Base-by-base conservation (phyloP, 64 coral and sea anemone genomes). In the Actinia tenebrosa region DNA sequence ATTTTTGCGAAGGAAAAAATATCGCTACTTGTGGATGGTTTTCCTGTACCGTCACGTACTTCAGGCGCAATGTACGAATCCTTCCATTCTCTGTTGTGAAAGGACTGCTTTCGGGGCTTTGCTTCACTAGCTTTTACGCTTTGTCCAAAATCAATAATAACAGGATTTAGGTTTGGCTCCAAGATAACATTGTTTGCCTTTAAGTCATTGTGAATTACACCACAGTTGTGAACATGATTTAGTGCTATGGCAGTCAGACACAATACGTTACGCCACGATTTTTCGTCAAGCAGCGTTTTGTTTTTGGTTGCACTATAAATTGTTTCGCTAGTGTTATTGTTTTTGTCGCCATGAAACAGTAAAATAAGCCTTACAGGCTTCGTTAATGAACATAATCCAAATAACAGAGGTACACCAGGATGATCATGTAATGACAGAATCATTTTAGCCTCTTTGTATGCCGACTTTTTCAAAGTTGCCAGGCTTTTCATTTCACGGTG, bases 51-150 rank as follows among this genome's bases (percentile, higher is more conserved):
- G 19, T 92, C 45, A 5, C 68, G 47, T 1, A 88, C 26, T 43
- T 88, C 91, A 72, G 91, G 86, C 14, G 91, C 86, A 44, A 92
- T 60, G 86, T 92, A 88, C 27, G 60, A 87, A 45, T 91, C 75
- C 53, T 60, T 79, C 15, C 61, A 16, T 64, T 20, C 18, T 50
- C 75, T 62, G 3, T 55, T 25, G 5, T 86, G 20, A 44, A 23
- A 47, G 13, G 52, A 16, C 56, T 44, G 46, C 7, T 20, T 16
- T 22, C 64, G 84, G 42, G 61, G 59, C 77, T 91, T 87, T 0
- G 89, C 59, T 83, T 87, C 78, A 3, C 53, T 27, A 19, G 84
- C 89, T 60, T 61, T 50, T 0, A 91, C 75, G 62, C 89, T 87
- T 62, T 91, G 78, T 47, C 84, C 84, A 80, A 91, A 91, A 52